These are phyloP conservation scores for Zeus faber DNA, from an alignment of 2,113 vertebrate genomes.

Conservation along the genomic window DNA sequence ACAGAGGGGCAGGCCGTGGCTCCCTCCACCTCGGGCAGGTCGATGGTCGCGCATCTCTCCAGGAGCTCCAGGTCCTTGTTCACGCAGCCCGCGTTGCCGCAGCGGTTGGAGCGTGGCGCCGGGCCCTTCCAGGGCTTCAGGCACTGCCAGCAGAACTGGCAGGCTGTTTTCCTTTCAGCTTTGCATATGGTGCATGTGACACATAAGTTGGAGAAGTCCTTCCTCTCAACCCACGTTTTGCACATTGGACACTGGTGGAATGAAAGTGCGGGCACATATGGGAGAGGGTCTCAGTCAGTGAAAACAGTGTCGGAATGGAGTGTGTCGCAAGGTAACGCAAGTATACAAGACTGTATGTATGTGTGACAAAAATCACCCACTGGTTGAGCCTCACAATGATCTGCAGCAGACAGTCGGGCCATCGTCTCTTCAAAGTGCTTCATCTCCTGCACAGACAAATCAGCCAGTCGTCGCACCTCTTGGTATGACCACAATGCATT, in stretches of 20 bases:
- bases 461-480: constrained; percentile 61
- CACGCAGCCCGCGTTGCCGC: constrained; percentile 48
- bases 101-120: constrained; percentile 26
- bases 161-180: constrained; percentile 15
- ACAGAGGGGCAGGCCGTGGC: constrained; percentile 51
- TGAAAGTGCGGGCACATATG: background rate
- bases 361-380: constrained; percentile 29
- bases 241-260: constrained; percentile 48
- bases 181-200: constrained; percentile 44
- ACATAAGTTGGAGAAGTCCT: constrained; percentile 36
- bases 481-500: constrained; percentile 49
- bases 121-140: constrained; percentile 52
- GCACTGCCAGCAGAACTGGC: constrained; percentile 72
- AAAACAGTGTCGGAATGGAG: background rate
- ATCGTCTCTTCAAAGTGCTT: constrained; percentile 60
- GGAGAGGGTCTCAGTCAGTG: background rate
- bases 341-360: too few relatives aligned
- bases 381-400: constrained; percentile 45
- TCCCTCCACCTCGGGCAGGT: background rate
- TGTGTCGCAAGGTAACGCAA: too few relatives aligned
- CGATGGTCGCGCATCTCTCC: constrained; percentile 4
- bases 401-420: constrained; percentile 42
- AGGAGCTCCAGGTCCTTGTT: constrained; percentile 35
- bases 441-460: constrained; percentile 57
- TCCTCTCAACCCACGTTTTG: constrained; percentile 39